phyloP scores from a whole-genome alignment of 1,140 invertebrate genomes.

The Pseudomyrmex dendroicus region DNA sequence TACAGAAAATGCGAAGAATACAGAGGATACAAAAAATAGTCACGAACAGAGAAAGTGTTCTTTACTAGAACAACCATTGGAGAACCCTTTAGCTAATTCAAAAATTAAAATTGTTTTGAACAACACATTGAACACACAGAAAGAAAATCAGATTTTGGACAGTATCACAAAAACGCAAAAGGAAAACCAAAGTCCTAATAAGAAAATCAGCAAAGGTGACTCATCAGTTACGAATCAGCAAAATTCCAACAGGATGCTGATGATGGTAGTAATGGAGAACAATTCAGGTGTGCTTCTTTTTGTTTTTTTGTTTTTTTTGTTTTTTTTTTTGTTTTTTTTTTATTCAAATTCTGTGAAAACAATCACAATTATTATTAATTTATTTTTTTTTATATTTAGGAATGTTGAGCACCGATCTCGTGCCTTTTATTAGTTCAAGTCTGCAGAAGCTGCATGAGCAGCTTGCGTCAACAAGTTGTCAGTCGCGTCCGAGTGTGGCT shows the following conservation, averaged over 20 bases:
- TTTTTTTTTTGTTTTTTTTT: slow-evolving; percentile 33
- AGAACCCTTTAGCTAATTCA: not conserved
- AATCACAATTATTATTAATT: too few species aligned
- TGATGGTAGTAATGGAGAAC: slow-evolving; percentile 78
- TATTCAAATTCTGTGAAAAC: too few species aligned
- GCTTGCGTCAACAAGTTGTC: not conserved
- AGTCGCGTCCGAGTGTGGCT: not conserved
- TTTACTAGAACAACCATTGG: not conserved
- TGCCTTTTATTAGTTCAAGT: slow-evolving; percentile 76
- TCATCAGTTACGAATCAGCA: not conserved
- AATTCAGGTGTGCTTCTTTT: slow-evolving; percentile 26
- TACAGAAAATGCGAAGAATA: not conserved
- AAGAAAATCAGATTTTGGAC: slow-evolving; percentile 6
- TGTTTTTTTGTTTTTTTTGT: slow-evolving; percentile 27
- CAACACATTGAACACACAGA: slow-evolving; percentile 12
- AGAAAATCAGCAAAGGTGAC: not conserved
- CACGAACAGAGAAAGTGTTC: not conserved
- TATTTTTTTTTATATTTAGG: too few species aligned
- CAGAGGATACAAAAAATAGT: not conserved
- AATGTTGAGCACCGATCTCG: slow-evolving; percentile 65
- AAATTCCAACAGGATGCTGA: slow-evolving; percentile 74
- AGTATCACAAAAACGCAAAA: slow-evolving; percentile 18
- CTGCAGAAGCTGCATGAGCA: slow-evolving; percentile 76
- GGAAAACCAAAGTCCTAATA: slow-evolving; percentile 15
- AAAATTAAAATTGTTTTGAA: not conserved